Percentiles rank a stretch among this genome's conserved stretches.
These are phyloP conservation scores for Eretmocerus hayati DNA, from an alignment of 2,888 invertebrate genomes.

Conservation along the genomic window DNA sequence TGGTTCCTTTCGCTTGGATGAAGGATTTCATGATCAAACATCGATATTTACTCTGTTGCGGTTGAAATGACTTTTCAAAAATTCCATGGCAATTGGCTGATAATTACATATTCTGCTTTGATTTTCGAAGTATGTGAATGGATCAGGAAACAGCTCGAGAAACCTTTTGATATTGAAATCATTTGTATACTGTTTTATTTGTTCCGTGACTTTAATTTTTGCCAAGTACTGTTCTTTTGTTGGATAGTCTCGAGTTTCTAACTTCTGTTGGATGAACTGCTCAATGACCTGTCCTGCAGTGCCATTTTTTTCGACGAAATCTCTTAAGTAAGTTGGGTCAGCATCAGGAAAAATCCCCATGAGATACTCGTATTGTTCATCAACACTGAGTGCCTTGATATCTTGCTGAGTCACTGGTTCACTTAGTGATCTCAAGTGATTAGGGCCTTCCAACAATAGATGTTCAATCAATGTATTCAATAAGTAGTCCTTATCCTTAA, in stretches of 20 bases:
- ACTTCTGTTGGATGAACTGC: constrained; percentile 31
- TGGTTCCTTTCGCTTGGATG: too few species aligned
- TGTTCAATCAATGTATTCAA: constrained; percentile 43
- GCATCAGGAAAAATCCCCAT: constrained; percentile 38
- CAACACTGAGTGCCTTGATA: constrained; percentile 5
- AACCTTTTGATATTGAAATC: constrained; percentile 47
- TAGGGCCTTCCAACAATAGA: constrained; percentile 43
- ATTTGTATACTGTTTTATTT: constrained; percentile 41
- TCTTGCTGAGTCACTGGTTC: background rate
- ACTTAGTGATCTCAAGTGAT: constrained; percentile 6
- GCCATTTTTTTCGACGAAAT: constrained; percentile 19
- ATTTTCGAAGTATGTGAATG: constrained; percentile 38
- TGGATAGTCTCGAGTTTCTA: constrained; percentile 33
- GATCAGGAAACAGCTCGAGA: constrained; percentile 47
- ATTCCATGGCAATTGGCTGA: constrained; percentile 26
- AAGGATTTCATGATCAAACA: too few species aligned
- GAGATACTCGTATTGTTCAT: constrained; percentile 17
- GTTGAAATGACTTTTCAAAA: constrained; percentile 29
- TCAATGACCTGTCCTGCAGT: constrained; percentile 25
- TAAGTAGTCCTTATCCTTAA: constrained; percentile 45
- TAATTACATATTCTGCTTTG: constrained; percentile 17
- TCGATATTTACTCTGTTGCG: constrained; percentile 18
- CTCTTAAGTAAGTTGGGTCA: constrained; percentile 35
- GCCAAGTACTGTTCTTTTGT: constrained; percentile 25
- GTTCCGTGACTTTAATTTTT: constrained; percentile 18